phyloP scores from a whole-genome alignment of 92 coral and sea anemone species.

The Epizoanthus fatuus region DNA sequence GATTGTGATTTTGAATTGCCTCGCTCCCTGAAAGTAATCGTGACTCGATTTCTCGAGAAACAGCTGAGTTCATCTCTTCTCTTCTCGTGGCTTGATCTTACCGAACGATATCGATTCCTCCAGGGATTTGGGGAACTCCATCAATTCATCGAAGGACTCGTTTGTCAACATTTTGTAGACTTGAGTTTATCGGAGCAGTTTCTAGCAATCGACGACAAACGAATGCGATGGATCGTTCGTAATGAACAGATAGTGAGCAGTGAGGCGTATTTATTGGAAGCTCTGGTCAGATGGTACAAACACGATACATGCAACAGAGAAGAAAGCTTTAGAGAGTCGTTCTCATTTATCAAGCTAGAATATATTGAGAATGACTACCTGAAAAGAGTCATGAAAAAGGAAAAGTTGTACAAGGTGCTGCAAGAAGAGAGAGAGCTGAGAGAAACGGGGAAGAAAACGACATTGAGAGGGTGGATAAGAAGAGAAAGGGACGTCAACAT shows the following conservation, averaged over 20 bases:
- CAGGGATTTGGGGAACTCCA: not conserved
- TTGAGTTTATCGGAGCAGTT: constrained; percentile 16
- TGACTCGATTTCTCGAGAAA: not conserved
- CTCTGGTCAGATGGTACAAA: not conserved
- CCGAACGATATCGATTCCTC: not conserved
- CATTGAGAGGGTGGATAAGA: not conserved
- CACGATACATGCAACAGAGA: not conserved
- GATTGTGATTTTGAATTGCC: not conserved
- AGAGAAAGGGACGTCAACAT: not conserved
- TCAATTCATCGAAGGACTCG: not conserved
- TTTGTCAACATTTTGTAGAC: constrained; percentile 22
- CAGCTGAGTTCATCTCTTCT: constrained; percentile 17
- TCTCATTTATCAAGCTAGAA: not conserved
- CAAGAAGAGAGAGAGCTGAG: not conserved
- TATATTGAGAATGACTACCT: not conserved
- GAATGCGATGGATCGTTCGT: not conserved
- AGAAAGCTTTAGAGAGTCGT: constrained; percentile 1
- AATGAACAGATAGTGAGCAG: not conserved
- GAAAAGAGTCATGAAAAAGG: not conserved
- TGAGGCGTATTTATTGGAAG: constrained; percentile 14
- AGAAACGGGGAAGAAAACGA: not conserved
- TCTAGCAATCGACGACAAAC: constrained; percentile 1
- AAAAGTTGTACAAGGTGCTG: not conserved
- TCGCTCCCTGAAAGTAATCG: not conserved
- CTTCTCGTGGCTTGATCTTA: constrained; percentile 8